phyloP scores from a whole-genome alignment of 2,113 vertebrate genomes.

The Microcebus lehilahytsara region DNA sequence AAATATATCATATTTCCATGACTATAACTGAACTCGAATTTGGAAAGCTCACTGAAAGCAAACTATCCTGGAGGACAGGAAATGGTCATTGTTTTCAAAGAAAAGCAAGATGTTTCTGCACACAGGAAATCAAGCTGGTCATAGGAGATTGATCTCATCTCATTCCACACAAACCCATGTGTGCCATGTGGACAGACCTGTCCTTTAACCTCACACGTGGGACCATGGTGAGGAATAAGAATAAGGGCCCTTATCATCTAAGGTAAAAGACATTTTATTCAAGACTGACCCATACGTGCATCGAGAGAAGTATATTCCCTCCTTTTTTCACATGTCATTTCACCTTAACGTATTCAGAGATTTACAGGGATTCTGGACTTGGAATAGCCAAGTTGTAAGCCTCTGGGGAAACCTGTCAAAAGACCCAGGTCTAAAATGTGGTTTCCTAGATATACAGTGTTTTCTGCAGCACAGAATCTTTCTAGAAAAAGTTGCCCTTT shows the following conservation, averaged over 20 bases:
- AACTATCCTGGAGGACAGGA: conserved; percentile 63
- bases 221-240: neutral
- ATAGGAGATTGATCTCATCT: neutral
- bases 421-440: neutral
- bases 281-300: conserved; percentile 38
- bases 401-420: conserved; percentile 51
- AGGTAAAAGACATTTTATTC: conserved; percentile 37
- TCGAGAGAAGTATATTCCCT: neutral
- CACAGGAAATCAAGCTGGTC: conserved; percentile 37
- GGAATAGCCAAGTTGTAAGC: neutral
- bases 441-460: neutral
- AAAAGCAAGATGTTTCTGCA: conserved; percentile 31
- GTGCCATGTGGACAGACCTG: neutral
- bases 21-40: conserved; percentile 64
- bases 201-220: neutral
- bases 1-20: conserved; percentile 76
- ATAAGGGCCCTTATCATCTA: neutral
- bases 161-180: neutral
- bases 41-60: conserved; percentile 61
- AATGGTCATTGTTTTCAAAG: conserved; percentile 72
- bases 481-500: neutral
- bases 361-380: conserved; percentile 44
- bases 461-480: neutral
- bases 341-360: conserved; percentile 54
- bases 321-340: conserved; percentile 50